Percentiles rank a stretch among this genome's conserved stretches.
phyloP scores from a whole-genome alignment of 2,888 invertebrate genomes.

The Dione vanillae region DNA sequence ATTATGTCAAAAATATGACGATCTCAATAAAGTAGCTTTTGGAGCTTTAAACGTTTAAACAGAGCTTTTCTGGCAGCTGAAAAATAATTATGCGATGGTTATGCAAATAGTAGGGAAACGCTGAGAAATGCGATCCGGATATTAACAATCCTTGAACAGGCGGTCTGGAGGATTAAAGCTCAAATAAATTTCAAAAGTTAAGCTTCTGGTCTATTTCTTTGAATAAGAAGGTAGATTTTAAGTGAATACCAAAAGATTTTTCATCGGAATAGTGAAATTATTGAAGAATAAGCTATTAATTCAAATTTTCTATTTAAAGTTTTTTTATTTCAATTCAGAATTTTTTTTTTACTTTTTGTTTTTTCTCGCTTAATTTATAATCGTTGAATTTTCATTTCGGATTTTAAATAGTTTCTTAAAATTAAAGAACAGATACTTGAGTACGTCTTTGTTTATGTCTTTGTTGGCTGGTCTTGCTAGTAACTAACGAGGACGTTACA shows the following conservation, averaged over 20 bases:
- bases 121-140: constrained; percentile 29
- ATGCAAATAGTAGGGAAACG: constrained; percentile 23
- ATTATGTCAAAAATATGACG: neutral
- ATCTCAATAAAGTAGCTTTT: constrained; percentile 17
- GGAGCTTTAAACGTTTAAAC: constrained; percentile 16
- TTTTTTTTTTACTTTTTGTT: neutral
- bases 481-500: too few species aligned
- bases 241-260: constrained; percentile 10
- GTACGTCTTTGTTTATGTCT: too few species aligned
- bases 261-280: constrained; percentile 3
- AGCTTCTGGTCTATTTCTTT: neutral
- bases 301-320: neutral
- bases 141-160: constrained; percentile 35
- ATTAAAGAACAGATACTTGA: too few species aligned
- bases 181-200: constrained; percentile 18
- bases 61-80: constrained; percentile 17
- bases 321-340: neutral
- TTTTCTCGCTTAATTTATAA: too few species aligned
- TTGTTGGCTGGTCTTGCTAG: too few species aligned
- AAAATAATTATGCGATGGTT: constrained; percentile 31
- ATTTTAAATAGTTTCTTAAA: too few species aligned
- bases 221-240: constrained; percentile 12
- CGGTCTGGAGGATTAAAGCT: constrained; percentile 25
- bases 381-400: too few species aligned
- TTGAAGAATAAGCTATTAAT: neutral